These are phyloP conservation scores for Leistus spinibarbis DNA, from an alignment of 2,888 invertebrate genomes.

Conservation along the genomic window DNA sequence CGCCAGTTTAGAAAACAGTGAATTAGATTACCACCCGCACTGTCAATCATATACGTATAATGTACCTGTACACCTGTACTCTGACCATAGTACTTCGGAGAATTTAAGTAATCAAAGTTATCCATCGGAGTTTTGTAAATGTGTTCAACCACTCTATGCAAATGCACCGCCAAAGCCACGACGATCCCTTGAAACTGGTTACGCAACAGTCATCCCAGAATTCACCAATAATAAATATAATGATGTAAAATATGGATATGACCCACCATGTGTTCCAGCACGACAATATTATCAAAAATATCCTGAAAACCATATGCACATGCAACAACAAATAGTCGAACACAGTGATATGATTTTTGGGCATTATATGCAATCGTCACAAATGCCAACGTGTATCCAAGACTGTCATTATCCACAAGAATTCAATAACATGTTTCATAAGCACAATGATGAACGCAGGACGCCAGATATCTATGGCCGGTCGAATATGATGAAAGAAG, in stretches of 20 bases:
- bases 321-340: slow-evolving; percentile 1
- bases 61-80: background rate
- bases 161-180: slow-evolving; percentile 90
- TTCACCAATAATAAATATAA: slow-evolving; percentile 39
- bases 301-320: background rate
- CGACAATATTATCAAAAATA: background rate
- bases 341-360: background rate
- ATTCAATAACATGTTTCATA: slow-evolving; percentile 2
- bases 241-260: background rate
- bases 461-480: slow-evolving; percentile 85
- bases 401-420: background rate
- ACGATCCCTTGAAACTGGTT: slow-evolving; percentile 75
- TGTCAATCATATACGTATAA: slow-evolving; percentile 37
- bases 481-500: slow-evolving; percentile 56
- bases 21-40: slow-evolving; percentile 55
- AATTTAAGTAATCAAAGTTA: slow-evolving; percentile 49
- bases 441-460: slow-evolving; percentile 66
- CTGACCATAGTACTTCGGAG: background rate
- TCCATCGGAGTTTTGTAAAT: slow-evolving; percentile 54
- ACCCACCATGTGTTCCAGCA: background rate
- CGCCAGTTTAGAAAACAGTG: slow-evolving; percentile 57
- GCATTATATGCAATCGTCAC: background rate
- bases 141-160: slow-evolving; percentile 78
- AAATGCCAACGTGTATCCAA: background rate
- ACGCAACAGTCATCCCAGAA: slow-evolving; percentile 77